Conservation (phyloP, 2,113 vertebrate species). For the Nanorana parkeri region DNA sequence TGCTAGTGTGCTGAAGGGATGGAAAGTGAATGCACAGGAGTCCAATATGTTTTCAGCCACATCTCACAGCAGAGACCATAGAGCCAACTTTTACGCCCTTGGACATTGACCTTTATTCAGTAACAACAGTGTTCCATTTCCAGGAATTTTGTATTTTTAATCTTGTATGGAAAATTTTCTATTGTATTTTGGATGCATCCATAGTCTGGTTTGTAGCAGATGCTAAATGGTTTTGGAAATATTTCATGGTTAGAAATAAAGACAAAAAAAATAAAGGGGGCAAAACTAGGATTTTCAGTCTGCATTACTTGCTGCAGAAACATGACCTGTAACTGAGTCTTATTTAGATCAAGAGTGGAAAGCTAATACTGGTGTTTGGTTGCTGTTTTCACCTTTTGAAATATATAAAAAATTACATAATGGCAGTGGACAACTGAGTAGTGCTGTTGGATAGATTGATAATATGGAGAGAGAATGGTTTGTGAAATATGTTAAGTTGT, state of each 20-base stretch:
- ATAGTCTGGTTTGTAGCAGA: constrained; percentile 2
- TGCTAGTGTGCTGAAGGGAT: constrained; percentile 17
- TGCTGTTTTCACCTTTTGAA: too few species aligned
- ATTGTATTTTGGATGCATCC: constrained; percentile 2
- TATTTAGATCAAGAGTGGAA: too few species aligned
- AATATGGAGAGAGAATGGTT: too few species aligned
- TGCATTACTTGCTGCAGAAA: not conserved
- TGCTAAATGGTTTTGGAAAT: not conserved
- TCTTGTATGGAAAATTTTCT: constrained; percentile 18
- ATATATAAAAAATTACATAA: too few species aligned
- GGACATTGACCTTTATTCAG: constrained; percentile 15
- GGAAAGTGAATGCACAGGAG: constrained; percentile 42
- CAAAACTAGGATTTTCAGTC: not conserved
- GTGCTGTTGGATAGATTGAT: too few species aligned
- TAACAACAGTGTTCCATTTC: constrained; percentile 18
- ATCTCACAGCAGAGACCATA: constrained; percentile 23
- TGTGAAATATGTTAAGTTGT: too few species aligned
- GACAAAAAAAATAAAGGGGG: too few species aligned
- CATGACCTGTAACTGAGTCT: too few species aligned
- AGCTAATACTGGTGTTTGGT: too few species aligned
- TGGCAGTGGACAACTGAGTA: too few species aligned
- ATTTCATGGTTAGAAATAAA: not conserved
- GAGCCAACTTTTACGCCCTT: constrained; percentile 50
- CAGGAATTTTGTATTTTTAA: constrained; percentile 31
- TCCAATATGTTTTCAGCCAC: constrained; percentile 30